Evolutionary conservation across 2,888 invertebrate species (phyloP).

Genomic region (Rhogogaster chlorosoma): DNA sequence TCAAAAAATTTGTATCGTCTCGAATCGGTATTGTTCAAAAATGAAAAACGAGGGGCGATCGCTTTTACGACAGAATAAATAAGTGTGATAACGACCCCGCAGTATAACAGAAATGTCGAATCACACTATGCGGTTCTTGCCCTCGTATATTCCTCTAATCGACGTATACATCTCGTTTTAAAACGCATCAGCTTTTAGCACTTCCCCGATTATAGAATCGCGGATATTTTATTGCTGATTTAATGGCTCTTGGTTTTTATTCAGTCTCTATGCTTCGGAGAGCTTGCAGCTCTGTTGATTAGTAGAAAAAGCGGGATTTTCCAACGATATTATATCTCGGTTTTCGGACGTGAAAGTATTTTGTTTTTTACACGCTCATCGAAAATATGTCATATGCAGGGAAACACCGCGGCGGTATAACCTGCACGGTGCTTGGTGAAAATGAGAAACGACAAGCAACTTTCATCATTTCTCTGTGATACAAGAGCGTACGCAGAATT

Average conservation of each 20-base stretch:
- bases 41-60: not conserved
- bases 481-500: not conserved
- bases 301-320: not conserved
- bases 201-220: not conserved
- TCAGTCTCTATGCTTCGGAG: not conserved
- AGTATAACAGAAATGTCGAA: not conserved
- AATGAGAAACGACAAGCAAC: constrained; percentile 19
- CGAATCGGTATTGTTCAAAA: not conserved
- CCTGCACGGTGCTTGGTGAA: not conserved
- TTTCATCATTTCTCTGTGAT: constrained; percentile 16
- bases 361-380: not conserved
- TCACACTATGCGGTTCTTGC: not conserved
- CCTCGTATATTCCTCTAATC: not conserved
- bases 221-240: not conserved
- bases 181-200: not conserved
- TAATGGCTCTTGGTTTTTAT: not conserved
- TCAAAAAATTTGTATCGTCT: not conserved
- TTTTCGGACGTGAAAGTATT: not conserved
- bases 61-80: not conserved
- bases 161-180: not conserved
- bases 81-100: not conserved
- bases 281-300: not conserved
- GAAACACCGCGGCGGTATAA: not conserved
- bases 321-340: not conserved
- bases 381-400: constrained; percentile 28